Evolutionary conservation across 1,140 invertebrate species (phyloP).

Genomic region (Potamilus streckersoni): DNA sequence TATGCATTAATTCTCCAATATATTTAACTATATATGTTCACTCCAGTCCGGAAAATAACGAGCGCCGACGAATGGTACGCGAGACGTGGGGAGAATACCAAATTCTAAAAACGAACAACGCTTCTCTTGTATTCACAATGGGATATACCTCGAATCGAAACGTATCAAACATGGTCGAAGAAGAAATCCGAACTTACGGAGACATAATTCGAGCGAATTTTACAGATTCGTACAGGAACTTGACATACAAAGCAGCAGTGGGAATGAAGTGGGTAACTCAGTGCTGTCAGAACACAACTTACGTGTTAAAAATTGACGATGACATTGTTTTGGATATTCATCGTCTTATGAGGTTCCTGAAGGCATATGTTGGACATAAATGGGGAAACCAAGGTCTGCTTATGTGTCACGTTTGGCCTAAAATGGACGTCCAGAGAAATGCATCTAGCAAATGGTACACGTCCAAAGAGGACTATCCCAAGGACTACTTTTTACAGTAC

Average conservation of each 20-base stretch:
- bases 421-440: constrained; percentile 45
- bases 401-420: constrained; percentile 34
- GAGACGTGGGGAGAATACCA: constrained; percentile 26
- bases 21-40: constrained; percentile 33
- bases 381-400: constrained; percentile 22
- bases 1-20: no score
- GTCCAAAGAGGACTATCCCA: constrained; percentile 53
- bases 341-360: constrained; percentile 16
- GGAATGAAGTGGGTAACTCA: constrained; percentile 81
- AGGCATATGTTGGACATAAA: constrained; percentile 9
- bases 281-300: constrained; percentile 75
- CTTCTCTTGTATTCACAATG: constrained; percentile 75
- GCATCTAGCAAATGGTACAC: constrained; percentile 64
- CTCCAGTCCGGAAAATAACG: constrained; percentile 17
- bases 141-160: constrained; percentile 71
- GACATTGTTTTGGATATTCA: constrained; percentile 73
- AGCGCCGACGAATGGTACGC: constrained; percentile 21
- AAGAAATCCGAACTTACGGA: constrained; percentile 29
- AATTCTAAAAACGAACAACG: constrained; percentile 16
- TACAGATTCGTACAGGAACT: constrained; percentile 42
- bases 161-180: constrained; percentile 67
- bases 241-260: constrained; percentile 77
- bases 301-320: constrained; percentile 89
- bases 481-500: constrained; percentile 59
- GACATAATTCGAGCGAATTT: constrained; percentile 51